These are phyloP conservation scores for Dendronephthya gigantea DNA, from an alignment of 64 coral and sea anemone species.

Conservation along the genomic window DNA sequence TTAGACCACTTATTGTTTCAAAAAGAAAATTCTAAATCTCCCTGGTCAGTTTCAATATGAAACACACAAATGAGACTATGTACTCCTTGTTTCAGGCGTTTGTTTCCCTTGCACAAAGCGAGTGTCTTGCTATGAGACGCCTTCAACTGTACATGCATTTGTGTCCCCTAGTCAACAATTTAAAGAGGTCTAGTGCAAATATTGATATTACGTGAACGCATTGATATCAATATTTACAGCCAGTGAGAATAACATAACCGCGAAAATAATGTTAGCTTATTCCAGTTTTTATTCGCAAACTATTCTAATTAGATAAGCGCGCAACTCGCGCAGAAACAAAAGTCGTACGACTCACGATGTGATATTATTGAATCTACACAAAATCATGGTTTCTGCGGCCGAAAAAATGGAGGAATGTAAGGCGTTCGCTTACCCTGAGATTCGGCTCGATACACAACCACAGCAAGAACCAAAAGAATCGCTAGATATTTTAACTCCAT, in stretches of 20 bases:
- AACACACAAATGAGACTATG: not conserved
- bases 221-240: no score
- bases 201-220: no score
- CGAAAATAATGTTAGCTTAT: no score
- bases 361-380: not conserved
- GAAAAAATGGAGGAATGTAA: not conserved
- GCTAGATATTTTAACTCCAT: not conserved
- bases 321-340: not conserved
- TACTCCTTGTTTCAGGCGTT: not conserved
- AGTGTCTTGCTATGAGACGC: not conserved
- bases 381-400: not conserved
- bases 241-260: no score
- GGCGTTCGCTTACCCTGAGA: not conserved
- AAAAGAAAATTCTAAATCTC: not conserved
- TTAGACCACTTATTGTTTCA: not conserved
- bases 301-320: not conserved
- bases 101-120: not conserved
- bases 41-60: not conserved
- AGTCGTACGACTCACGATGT: not conserved
- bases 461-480: conserved; percentile 4
- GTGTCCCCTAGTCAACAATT: not conserved
- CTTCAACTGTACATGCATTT: not conserved
- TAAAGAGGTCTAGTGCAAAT: no score
- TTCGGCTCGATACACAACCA: not conserved
- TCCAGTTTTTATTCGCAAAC: not conserved